phyloP scores from a whole-genome alignment of 2,797 vertebrate genomes.

The Myotis vivesi region DNA sequence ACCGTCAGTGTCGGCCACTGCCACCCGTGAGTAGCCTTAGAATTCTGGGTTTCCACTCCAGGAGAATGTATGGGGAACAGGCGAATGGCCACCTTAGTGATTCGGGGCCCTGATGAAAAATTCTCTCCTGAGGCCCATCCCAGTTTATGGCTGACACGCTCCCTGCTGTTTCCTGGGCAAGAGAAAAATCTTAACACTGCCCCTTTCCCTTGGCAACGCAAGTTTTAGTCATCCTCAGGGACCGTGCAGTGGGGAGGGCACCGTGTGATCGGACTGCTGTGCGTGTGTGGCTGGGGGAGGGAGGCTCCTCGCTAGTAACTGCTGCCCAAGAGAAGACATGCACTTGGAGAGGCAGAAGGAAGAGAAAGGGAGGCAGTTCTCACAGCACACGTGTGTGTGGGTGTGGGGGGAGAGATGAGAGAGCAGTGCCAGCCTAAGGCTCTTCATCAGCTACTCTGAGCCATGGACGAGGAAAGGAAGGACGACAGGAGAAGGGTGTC shows the following conservation, averaged over 20 bases:
- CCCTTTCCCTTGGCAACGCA: background rate
- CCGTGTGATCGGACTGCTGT: too few relatives aligned
- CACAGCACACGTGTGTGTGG: background rate
- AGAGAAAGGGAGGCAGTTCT: background rate
- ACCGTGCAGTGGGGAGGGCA: accelerated
- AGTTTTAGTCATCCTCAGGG: background rate
- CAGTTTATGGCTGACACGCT: too few relatives aligned
- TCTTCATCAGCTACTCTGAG: background rate
- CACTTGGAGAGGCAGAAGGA: background rate
- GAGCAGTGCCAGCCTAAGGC: background rate
- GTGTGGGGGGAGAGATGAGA: background rate
- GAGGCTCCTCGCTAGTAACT: background rate
- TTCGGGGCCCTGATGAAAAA: background rate
- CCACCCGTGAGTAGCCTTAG: constrained; percentile 90
- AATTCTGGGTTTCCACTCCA: background rate
- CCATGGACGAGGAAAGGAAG: background rate
- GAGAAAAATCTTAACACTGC: background rate
- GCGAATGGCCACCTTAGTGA: background rate
- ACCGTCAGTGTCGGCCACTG: constrained; percentile 96
- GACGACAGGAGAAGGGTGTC: background rate
- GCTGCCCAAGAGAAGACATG: background rate
- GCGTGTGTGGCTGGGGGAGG: background rate
- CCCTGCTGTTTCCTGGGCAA: background rate
- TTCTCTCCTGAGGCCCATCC: background rate
- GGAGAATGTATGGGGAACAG: background rate